A percentile compares a stretch with the other conserved stretches of the same genome.
phyloP scores from a whole-genome alignment of 2,797 vertebrate species.

The Molothrus aeneus region DNA sequence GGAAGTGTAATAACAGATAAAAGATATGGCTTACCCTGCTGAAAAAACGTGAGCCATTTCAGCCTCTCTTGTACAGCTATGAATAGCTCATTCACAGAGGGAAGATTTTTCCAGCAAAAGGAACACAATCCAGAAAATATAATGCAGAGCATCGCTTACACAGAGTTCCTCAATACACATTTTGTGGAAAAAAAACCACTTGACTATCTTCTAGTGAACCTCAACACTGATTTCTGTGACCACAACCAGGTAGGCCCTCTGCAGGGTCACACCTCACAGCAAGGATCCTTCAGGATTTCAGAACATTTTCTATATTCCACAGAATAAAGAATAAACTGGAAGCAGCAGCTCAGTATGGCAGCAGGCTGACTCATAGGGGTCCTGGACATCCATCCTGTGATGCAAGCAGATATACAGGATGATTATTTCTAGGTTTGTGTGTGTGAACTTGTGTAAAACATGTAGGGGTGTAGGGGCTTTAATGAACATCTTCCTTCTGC shows the following conservation, averaged over 20 bases:
- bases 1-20: constrained; percentile 19
- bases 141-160: not conserved
- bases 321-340: not conserved
- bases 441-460: not conserved
- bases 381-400: not conserved
- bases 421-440: not conserved
- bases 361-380: not conserved
- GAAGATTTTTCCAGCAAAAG: not conserved
- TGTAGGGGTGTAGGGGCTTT: not conserved
- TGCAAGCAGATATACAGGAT: not conserved
- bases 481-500: not conserved
- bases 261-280: not conserved
- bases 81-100: not conserved
- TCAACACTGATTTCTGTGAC: not conserved
- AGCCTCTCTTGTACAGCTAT: not conserved
- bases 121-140: not conserved
- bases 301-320: not conserved
- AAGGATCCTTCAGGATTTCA: not conserved
- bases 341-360: not conserved
- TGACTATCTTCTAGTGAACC: not conserved
- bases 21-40: not conserved
- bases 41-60: not conserved
- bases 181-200: not conserved
- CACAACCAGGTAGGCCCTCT: not conserved
- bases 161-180: not conserved